Evolutionary conservation across 2,113 vertebrate species (phyloP), one percentile per base, ranked within the genome.

Genomic region (Psophia crepitans): DNA sequence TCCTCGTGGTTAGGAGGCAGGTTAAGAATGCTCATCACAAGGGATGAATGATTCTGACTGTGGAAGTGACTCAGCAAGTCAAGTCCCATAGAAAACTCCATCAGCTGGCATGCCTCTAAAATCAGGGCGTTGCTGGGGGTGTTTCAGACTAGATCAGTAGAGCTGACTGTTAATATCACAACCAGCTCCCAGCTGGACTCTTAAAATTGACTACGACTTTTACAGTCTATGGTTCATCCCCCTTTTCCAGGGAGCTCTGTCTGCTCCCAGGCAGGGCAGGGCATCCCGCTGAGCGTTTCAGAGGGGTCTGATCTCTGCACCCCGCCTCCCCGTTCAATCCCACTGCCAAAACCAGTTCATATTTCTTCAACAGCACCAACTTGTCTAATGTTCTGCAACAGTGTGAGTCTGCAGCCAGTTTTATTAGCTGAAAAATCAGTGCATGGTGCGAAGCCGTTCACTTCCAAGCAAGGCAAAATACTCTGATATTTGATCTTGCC

Each of bases 351-450:
- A 51, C 9, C 49, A 60, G 27, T 12, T 66, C 9, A 0, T 24
- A 13, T 33, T 35, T 9, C 57, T 56, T 49, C 51, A 57, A 4
- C 46, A 27, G 69, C 84, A 71, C 35, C 58, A 6, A 9, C 33
- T 16, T 9, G 6, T 21, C 56, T 35, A 17, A 44, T 2, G 10
- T 12, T 35, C 6, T 3, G 35, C 1, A 5, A 26, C 8, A 37
- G 41, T 9, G 17, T 9, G 53, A 61, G 30, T 5, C 78, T 30
- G 14, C n/a, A 64, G 44, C 33, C 17, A 5, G 26, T 68, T 78
- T 74, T 32, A 43, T 24, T 13, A 51, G 43, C 79, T 43, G 70
- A 35, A 57, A 61, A n/a, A 37, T 43, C 70, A 39, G 54, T 8
- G 30, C 26, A 8, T 2, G 48, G 30, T 19, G 27, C 6, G 60